phyloP scores from a whole-genome alignment of 2,888 invertebrate genomes.

The Acholoe squamosa region DNA sequence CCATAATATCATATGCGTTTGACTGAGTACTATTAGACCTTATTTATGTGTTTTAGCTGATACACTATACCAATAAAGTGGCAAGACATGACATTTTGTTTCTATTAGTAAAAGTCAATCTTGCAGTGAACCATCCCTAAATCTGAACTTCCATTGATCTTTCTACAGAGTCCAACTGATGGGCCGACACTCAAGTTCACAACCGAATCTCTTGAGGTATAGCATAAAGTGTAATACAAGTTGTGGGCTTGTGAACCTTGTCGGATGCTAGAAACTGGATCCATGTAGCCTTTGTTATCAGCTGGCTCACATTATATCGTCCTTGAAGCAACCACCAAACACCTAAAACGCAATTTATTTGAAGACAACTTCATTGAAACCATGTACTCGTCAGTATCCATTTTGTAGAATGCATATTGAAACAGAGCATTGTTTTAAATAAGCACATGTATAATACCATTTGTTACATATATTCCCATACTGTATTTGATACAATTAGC shows the following conservation, averaged over 20 bases:
- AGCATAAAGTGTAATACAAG: background rate
- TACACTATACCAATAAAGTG: background rate
- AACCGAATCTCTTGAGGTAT: conserved; percentile 59
- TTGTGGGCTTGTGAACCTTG: background rate
- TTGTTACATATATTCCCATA: too few species aligned
- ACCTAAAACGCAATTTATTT: background rate
- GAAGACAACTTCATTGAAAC: too few species aligned
- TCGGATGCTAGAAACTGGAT: background rate
- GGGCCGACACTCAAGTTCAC: conserved; percentile 55
- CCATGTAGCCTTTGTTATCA: background rate
- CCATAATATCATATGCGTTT: background rate
- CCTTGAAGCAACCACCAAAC: too few species aligned
- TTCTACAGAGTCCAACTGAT: conserved; percentile 43
- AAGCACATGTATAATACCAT: too few species aligned
- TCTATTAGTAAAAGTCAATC: background rate
- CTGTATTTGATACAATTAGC: too few species aligned
- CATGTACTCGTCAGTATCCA: too few species aligned
- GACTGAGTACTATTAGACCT: background rate
- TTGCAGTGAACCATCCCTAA: background rate
- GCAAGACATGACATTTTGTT: background rate
- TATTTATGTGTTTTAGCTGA: background rate
- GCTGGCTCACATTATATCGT: background rate
- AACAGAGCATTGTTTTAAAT: too few species aligned
- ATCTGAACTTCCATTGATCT: background rate
- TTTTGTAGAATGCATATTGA: too few species aligned